Conservation (phyloP, 1,140 invertebrate species). For the Adelges cooleyi region DNA sequence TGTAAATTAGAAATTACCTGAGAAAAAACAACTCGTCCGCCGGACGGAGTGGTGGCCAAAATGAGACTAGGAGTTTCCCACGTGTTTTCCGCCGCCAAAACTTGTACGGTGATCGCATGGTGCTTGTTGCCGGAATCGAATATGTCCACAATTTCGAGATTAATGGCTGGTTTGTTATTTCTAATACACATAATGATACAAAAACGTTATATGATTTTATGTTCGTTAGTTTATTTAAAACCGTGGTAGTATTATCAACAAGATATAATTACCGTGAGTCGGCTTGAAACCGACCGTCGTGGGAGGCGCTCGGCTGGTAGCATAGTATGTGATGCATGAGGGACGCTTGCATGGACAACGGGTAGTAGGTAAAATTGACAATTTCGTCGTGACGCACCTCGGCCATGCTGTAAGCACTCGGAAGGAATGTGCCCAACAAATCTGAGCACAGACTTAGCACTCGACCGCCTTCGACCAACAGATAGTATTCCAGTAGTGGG, state of each 20-base stretch:
- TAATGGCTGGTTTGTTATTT: no score
- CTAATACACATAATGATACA: no score
- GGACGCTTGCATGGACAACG: constrained; percentile 63
- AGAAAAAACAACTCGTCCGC: constrained; percentile 68
- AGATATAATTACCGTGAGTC: constrained; percentile 42
- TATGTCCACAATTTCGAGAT: constrained; percentile 37
- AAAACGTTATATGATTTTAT: neutral
- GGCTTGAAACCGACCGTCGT: constrained; percentile 54
- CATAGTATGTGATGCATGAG: constrained; percentile 79
- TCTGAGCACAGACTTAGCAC: constrained; percentile 75
- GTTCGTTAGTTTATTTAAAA: neutral
- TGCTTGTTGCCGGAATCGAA: constrained; percentile 51
- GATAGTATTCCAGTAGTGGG: constrained; percentile 55
- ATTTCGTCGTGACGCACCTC: constrained; percentile 71
- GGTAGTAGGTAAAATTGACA: constrained; percentile 66
- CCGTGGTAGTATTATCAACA: neutral
- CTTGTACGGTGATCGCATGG: constrained; percentile 57
- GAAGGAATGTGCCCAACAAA: constrained; percentile 59
- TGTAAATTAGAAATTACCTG: constrained; percentile 56
- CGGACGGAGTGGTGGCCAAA: constrained; percentile 49
- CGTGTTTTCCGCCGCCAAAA: constrained; percentile 68
- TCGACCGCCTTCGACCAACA: constrained; percentile 54
- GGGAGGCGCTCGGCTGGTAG: constrained; percentile 65
- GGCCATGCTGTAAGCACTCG: constrained; percentile 60
- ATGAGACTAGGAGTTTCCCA: constrained; percentile 73